phyloP scores from a whole-genome alignment of 1,140 invertebrate species.

The Metopolophium dirhodum region DNA sequence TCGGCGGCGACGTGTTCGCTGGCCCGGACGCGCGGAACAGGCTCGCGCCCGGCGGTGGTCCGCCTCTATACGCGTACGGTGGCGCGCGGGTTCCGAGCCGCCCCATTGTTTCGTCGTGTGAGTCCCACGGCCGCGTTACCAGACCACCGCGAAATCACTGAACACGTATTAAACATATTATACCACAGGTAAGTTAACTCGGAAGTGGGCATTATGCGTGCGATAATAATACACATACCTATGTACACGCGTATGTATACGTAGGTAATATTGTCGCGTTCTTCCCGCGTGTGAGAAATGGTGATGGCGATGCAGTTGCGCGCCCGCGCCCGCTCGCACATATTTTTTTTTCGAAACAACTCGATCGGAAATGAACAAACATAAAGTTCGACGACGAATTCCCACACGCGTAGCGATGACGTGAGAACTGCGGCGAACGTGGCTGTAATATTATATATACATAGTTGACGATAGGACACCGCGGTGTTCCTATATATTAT shows the following conservation, averaged over 20 bases:
- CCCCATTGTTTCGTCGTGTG: slow-evolving; percentile 57
- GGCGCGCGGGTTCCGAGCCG: neutral
- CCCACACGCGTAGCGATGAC: slow-evolving; percentile 32
- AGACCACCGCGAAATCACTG: slow-evolving; percentile 56
- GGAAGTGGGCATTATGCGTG: slow-evolving; percentile 35
- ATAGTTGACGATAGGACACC: neutral
- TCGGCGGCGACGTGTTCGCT: neutral
- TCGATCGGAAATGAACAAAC: slow-evolving; percentile 57
- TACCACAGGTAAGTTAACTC: slow-evolving; percentile 36
- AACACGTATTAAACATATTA: slow-evolving; percentile 18
- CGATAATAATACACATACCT: neutral
- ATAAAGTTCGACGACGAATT: slow-evolving; percentile 51
- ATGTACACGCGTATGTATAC: neutral
- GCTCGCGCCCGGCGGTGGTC: slow-evolving; percentile 40
- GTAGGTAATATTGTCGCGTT: slow-evolving; percentile 1
- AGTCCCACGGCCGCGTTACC: slow-evolving; percentile 53
- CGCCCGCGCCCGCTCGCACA: neutral
- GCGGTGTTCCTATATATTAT: neutral
- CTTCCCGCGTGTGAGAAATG: slow-evolving; percentile 37
- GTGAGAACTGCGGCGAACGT: neutral
- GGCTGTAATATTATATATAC: too few relatives aligned
- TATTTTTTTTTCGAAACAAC: slow-evolving; percentile 39
- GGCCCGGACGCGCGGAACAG: slow-evolving; percentile 16
- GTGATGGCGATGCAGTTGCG: neutral
- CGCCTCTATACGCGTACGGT: neutral